Conservation (phyloP, 2,113 vertebrate species). For the Podarcis cretensis region DNA sequence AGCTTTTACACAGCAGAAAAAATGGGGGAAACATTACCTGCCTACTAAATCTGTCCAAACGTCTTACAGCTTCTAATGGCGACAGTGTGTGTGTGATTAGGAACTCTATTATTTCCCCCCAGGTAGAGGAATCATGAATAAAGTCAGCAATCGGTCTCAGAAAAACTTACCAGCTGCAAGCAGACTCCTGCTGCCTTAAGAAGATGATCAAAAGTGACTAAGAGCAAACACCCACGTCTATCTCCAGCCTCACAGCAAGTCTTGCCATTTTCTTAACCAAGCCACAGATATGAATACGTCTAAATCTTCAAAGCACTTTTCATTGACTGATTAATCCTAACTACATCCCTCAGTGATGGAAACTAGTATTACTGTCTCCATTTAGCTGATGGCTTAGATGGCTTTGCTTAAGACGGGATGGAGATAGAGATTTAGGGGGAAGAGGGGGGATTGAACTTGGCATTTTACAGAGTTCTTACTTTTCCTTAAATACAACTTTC, state of each 20-base stretch:
- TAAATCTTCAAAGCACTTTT: conserved; percentile 12
- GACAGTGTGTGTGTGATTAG: not conserved
- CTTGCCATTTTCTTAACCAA: not conserved
- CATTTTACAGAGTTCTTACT: not conserved
- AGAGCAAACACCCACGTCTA: not conserved
- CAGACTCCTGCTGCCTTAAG: rapidly evolving
- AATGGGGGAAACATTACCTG: not conserved
- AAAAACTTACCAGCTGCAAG: not conserved
- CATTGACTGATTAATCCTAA: not conserved
- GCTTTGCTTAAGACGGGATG: not conserved
- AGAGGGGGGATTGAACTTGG: not conserved
- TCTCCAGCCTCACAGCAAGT: not conserved
- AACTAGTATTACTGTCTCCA: not conserved
- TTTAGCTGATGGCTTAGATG: not conserved
- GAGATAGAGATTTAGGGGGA: not conserved
- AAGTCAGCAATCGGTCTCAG: not conserved
- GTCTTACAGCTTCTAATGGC: not conserved
- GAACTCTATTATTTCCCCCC: not conserved
- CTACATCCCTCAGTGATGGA: not conserved
- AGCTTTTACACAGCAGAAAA: not conserved
- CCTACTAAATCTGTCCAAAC: not conserved
- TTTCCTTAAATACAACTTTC: not conserved
- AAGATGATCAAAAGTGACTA: not conserved
- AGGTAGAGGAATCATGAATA: rapidly evolving
- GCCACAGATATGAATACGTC: not conserved